Base-by-base conservation (phyloP, 2,797 vertebrate species). In the Rousettus madagascariensis region DNA sequence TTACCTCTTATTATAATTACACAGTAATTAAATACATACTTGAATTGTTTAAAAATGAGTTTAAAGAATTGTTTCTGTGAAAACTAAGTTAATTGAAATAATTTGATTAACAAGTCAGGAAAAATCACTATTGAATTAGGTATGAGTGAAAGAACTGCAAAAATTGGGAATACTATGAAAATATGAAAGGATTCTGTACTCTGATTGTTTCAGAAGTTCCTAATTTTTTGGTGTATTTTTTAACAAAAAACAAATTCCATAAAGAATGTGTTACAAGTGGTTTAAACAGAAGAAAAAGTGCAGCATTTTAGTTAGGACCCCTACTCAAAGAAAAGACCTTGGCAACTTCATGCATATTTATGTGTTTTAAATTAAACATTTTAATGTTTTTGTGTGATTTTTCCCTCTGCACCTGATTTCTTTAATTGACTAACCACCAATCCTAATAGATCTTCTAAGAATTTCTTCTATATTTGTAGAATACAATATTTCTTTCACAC, bases 371-470 rank as follows among this genome's bases (percentile, higher is more conserved):
- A 71, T 72, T 33, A 46, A 78, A 57, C 17, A 5, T 88, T 88
- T 90, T 53, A 94, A 53, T 59, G 28, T 38, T 57, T 92, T 92
- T 69, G 46, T 77, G 33, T 77, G 20, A n/a, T 85, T 91, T 91
- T 15, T 87, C 61, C 7, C 24, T 95, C 8, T 83, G 75, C 10
- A 22, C 80, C 49, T 96, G 19, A 55, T 82, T 69, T 72, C 30
- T 89, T 72, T 7, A 46, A 15, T 49, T 57, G 24, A 33, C 12
- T 66, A 84, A 41, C 59, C 15, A 30, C 12, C 20, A 53, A 4
- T 93, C 68, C 72, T 22, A 24, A 1, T 51, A 77, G 28, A 72
- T 75, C 30, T 22, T 72, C 28, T 66, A 66, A 74, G 53, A 87
- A 13, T 79, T 68, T 92, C 82, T 77, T 82, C 38, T 83, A 0